Percentiles rank a stretch among this genome's conserved stretches.
Evolutionary conservation across 2,888 invertebrate genomes (phyloP).

Genomic region (Galerucella nymphaeae): DNA sequence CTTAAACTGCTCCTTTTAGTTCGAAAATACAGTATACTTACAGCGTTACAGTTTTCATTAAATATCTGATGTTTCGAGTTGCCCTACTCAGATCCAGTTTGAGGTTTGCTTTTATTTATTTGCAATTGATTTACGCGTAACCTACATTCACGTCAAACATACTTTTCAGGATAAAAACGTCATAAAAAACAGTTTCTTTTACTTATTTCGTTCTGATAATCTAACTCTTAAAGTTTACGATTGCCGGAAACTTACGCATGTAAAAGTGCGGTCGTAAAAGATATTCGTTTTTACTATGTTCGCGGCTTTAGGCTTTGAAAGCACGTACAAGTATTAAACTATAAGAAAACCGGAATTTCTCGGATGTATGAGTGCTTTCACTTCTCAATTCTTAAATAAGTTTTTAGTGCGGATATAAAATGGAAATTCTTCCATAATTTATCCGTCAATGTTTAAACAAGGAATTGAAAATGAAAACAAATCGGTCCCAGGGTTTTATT

Average conservation of each 20-base stretch:
- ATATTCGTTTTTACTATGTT: slow-evolving; percentile 34
- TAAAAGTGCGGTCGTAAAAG: slow-evolving; percentile 38
- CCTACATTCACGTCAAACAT: not conserved
- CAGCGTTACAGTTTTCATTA: too few relatives aligned
- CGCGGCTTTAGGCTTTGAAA: slow-evolving; percentile 25
- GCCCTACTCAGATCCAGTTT: not conserved
- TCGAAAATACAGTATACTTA: too few relatives aligned
- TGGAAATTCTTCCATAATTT: slow-evolving; percentile 17
- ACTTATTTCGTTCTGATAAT: slow-evolving; percentile 38
- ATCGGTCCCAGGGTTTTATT: not conserved
- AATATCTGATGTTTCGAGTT: too few relatives aligned
- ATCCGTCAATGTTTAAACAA: slow-evolving; percentile 15
- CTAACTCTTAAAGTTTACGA: slow-evolving; percentile 38
- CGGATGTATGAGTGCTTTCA: slow-evolving; percentile 25
- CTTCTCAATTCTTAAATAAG: slow-evolving; percentile 32
- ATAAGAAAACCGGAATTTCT: slow-evolving; percentile 23
- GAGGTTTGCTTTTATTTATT: not conserved
- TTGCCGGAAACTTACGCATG: slow-evolving; percentile 38
- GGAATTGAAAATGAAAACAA: not conserved
- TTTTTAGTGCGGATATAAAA: slow-evolving; percentile 28
- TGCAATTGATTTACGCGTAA: not conserved
- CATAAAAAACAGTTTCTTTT: slow-evolving; percentile 30
- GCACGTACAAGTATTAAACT: slow-evolving; percentile 36
- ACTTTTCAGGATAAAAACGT: slow-evolving; percentile 9
- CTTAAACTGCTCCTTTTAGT: too few relatives aligned